Evolutionary conservation across 2,888 invertebrate species (phyloP), one percentile per base, ranked within the genome.

Genomic region (Macroteleia sp.): DNA sequence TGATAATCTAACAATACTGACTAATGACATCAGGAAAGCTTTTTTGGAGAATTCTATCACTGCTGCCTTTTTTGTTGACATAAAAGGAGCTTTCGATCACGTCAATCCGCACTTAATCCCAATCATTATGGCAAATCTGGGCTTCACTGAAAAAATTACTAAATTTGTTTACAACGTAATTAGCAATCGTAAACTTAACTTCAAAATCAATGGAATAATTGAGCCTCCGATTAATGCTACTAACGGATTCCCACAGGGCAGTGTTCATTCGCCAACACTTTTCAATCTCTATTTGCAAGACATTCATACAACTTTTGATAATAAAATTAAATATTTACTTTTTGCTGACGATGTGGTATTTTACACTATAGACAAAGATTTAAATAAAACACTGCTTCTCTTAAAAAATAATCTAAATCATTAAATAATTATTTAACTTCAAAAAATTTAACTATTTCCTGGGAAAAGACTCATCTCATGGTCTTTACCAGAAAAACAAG

Each of bases 41-140:
- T 28, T 36, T 12, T 1, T 36, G 3, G 14, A 25, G 2, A 41
- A 41, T 4, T 6, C 19, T 2, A 2, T 1, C 12, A 9, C 10
- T 1, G 2, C 25, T 0, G 39, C 54, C 10, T 0, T 39, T 0
- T 54, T 54, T 39, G 10, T 54, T 0, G 69, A 69, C 32, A 64
- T 70, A 2, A 59, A 46, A 39, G 56, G 67, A 10, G 67, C 71
- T 1, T 54, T 54, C 20, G 54, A 54, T 10, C 22, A 54, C 16
- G 54, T 39, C 5, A 54, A 54, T 16, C 54, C 54, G n/a, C n/a
- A n/a, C n/a, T n/a, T n/a, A n/a, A n/a, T n/a, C n/a, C n/a, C n/a
- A n/a, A n/a, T n/a, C n/a, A n/a, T n/a, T 12, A 9, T 54, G 10
- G 22, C 14, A 3, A 39, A 25, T 1, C 0, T 39, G 8, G 39